phyloP scores from a whole-genome alignment of 2,888 invertebrate genomes.

The Patella ulyssiponensis region DNA sequence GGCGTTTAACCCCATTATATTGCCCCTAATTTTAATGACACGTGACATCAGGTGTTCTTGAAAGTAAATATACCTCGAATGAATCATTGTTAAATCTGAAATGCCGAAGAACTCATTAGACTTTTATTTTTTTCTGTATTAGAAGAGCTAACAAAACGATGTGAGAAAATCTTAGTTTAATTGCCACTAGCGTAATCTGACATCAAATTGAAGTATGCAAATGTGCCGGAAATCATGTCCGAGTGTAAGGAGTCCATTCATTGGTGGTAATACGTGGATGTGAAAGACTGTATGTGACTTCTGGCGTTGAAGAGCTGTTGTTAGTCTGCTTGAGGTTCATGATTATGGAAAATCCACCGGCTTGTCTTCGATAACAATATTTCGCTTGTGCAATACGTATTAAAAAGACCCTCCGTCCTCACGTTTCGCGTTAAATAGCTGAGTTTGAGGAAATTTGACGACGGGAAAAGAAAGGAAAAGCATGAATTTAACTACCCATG shows the following conservation, averaged over 20 bases:
- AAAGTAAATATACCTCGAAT: too few relatives aligned
- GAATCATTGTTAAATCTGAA: too few relatives aligned
- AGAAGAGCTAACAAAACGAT: too few relatives aligned
- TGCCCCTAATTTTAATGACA: too few relatives aligned
- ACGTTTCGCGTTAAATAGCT: background rate
- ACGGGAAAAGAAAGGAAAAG: slow-evolving; percentile 7
- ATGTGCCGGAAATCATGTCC: too few relatives aligned
- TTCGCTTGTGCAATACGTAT: background rate
- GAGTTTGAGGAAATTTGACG: slow-evolving; percentile 9
- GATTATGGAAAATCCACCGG: slow-evolving; percentile 7
- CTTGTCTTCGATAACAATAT: background rate
- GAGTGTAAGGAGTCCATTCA: background rate
- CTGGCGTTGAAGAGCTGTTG: background rate
- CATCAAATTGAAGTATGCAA: too few relatives aligned
- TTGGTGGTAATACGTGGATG: background rate
- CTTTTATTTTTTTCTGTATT: too few relatives aligned
- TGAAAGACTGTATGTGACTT: slow-evolving; percentile 7
- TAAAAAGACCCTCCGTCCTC: background rate
- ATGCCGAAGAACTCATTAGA: too few relatives aligned
- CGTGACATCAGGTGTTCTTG: too few relatives aligned
- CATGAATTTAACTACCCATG: slow-evolving; percentile 11
- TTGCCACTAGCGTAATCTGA: too few relatives aligned
- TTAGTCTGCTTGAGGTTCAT: background rate
- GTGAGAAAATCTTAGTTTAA: too few relatives aligned
- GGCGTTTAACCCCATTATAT: too few relatives aligned